phyloP scores from a whole-genome alignment of 2,888 invertebrate species.

The Seira ritae region DNA sequence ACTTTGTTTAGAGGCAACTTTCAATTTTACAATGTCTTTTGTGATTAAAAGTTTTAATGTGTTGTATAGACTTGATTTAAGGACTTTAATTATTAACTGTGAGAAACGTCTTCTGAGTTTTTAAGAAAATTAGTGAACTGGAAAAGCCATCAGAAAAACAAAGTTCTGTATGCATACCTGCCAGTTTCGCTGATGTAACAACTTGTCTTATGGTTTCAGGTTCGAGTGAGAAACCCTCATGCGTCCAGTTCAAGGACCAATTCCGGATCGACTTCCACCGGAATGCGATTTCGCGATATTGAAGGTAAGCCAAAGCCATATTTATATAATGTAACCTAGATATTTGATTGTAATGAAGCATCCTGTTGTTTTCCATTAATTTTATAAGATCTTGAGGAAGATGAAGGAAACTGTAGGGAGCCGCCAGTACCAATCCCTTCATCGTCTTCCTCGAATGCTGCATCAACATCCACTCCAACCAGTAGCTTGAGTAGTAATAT shows the following conservation, averaged over 20 bases:
- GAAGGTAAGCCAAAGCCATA: conserved; percentile 40
- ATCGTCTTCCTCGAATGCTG: conserved; percentile 16
- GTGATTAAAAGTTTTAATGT: no score
- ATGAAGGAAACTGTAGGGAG: conserved; percentile 35
- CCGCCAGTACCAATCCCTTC: conserved; percentile 13
- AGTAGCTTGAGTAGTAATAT: conserved; percentile 44
- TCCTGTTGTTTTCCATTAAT: background rate
- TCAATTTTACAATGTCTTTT: no score
- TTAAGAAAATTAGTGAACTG: no score
- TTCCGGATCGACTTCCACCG: conserved; percentile 63
- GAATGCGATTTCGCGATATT: conserved; percentile 67
- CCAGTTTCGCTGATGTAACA: no score
- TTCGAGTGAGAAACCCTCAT: conserved; percentile 67
- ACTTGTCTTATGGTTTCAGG: conserved; percentile 43
- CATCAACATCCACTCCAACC: conserved; percentile 18
- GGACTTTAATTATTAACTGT: no score
- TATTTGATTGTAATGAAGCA: background rate
- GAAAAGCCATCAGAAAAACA: no score
- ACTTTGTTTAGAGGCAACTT: background rate
- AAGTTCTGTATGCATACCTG: no score
- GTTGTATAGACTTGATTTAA: background rate
- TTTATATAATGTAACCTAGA: background rate
- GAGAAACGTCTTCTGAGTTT: no score
- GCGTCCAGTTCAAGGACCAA: conserved; percentile 58
- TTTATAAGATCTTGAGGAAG: conserved; percentile 46